A percentile compares a stretch with the other conserved stretches of the same genome.
These are phyloP conservation scores for Damaliscus lunatus DNA, from an alignment of 2,113 vertebrate genomes.

Conservation along the genomic window DNA sequence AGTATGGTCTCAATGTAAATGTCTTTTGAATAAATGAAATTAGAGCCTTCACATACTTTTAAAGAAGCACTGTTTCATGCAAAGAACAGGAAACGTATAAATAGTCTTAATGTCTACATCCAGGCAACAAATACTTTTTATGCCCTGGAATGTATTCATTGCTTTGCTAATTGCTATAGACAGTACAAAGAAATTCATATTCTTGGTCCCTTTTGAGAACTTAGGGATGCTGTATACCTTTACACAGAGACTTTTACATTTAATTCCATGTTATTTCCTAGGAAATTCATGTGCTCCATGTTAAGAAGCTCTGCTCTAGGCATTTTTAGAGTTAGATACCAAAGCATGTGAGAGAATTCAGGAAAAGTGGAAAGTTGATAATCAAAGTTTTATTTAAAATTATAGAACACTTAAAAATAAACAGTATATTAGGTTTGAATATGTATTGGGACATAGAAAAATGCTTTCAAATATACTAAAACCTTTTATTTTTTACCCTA, in stretches of 20 bases:
- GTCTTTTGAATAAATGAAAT: neutral
- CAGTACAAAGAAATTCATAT: constrained; percentile 1
- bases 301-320: neutral
- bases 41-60: neutral
- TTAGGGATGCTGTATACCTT: neutral
- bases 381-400: constrained; percentile 79
- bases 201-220: constrained; percentile 33
- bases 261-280: neutral
- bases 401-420: constrained; percentile 53
- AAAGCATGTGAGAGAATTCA: neutral
- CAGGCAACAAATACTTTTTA: neutral
- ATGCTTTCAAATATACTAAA: constrained; percentile 51
- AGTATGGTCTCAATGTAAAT: neutral
- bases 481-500: constrained; percentile 53
- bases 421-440: constrained; percentile 53
- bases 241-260: neutral
- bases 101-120: neutral
- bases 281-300: neutral
- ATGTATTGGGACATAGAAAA: constrained; percentile 56
- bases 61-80: neutral
- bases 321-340: neutral
- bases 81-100: neutral
- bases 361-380: neutral
- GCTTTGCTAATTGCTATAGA: constrained; percentile 21
- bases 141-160: constrained; percentile 8